These are phyloP conservation scores for Mareca penelope DNA, from an alignment of 2,797 vertebrate genomes.

Conservation along the genomic window DNA sequence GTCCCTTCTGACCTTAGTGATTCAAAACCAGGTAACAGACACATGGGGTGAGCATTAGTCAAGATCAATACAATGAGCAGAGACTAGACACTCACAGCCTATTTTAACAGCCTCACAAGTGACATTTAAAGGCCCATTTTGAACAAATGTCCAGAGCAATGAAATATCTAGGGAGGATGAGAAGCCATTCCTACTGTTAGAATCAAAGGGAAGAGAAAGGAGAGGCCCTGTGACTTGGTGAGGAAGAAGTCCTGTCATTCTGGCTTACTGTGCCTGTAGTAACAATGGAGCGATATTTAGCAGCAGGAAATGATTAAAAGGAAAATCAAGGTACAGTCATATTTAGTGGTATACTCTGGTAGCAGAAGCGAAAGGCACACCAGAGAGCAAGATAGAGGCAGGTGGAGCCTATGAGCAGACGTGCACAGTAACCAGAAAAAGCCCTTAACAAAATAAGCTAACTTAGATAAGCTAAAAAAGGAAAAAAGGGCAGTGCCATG, in stretches of 20 bases:
- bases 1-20: no score
- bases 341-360: neutral
- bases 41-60: neutral
- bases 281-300: neutral
- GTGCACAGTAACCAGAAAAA: neutral
- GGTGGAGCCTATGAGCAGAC: neutral
- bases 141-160: neutral
- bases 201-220: neutral
- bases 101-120: neutral
- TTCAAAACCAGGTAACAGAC: neutral
- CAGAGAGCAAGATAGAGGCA: neutral
- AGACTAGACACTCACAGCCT: neutral
- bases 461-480: neutral
- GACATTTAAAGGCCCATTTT: neutral
- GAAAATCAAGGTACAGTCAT: neutral
- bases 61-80: neutral
- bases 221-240: neutral
- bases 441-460: neutral
- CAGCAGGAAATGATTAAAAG: neutral
- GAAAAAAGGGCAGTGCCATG: neutral
- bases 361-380: neutral
- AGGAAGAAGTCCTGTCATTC: neutral
- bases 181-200: neutral
- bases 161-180: neutral
- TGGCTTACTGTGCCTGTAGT: neutral